Conservation (phyloP, 2,888 invertebrate species). For the Subacronicta megacephala region DNA sequence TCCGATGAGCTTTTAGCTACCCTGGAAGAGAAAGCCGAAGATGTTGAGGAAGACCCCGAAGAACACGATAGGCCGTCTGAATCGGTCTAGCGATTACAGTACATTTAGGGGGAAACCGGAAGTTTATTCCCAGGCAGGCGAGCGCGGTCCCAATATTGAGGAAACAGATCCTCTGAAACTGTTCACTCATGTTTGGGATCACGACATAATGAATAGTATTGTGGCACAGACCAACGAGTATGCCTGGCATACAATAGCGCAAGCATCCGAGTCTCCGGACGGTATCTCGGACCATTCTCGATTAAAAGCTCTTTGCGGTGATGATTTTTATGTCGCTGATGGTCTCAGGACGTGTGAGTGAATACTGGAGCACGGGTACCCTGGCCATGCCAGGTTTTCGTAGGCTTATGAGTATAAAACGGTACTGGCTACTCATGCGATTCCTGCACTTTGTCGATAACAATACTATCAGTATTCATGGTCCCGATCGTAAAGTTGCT, state of each 20-base stretch:
- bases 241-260: slow-evolving; percentile 22
- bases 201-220: slow-evolving; percentile 18
- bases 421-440: slow-evolving; percentile 19
- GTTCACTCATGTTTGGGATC: slow-evolving; percentile 24
- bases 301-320: slow-evolving; percentile 26
- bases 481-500: slow-evolving; percentile 11
- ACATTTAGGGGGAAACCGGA: slow-evolving; percentile 15
- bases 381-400: slow-evolving; percentile 31
- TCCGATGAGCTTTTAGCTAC: slow-evolving; percentile 6
- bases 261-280: slow-evolving; percentile 11
- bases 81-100: slow-evolving; percentile 9
- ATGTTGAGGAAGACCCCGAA: slow-evolving; percentile 6
- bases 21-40: slow-evolving; percentile 5
- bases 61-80: slow-evolving; percentile 14
- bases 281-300: slow-evolving; percentile 20
- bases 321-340: slow-evolving; percentile 30
- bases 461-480: slow-evolving; percentile 6
- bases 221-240: slow-evolving; percentile 22
- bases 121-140: slow-evolving; percentile 6
- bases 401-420: slow-evolving; percentile 21
- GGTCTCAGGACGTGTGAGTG: slow-evolving; percentile 14
- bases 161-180: slow-evolving; percentile 14
- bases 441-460: slow-evolving; percentile 34
- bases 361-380: slow-evolving; percentile 33
- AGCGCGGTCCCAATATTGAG: slow-evolving; percentile 18